These are phyloP conservation scores for Halocaridina rubra DNA, from an alignment of 2,888 invertebrate species.

Conservation along the genomic window DNA sequence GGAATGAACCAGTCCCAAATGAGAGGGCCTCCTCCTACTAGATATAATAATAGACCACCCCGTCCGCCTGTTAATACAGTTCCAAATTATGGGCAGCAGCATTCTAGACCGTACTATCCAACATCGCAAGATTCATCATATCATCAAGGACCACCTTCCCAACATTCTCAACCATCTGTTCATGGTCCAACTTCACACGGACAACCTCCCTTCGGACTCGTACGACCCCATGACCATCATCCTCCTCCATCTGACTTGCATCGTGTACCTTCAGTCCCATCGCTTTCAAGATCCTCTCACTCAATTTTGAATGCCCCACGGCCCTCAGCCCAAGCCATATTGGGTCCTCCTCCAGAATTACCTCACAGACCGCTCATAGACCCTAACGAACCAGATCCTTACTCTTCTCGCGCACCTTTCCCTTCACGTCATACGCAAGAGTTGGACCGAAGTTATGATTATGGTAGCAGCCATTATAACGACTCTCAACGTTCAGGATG, in stretches of 20 bases:
- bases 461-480: not conserved
- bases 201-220: not conserved
- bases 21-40: not conserved
- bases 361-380: not conserved
- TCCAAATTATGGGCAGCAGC: not conserved
- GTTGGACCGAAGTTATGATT: too few species aligned
- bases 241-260: slow-evolving; percentile 7
- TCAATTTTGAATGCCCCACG: not conserved
- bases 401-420: slow-evolving; percentile 5
- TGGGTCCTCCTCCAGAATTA: slow-evolving; percentile 12
- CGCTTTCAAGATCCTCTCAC: not conserved
- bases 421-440: too few species aligned
- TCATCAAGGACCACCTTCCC: not conserved
- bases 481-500: slow-evolving; percentile 13
- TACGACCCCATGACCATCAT: not conserved
- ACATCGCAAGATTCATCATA: not conserved
- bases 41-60: not conserved
- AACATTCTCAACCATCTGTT: not conserved
- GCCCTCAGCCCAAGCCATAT: not conserved
- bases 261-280: not conserved
- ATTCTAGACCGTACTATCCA: not conserved
- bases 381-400: slow-evolving; percentile 7
- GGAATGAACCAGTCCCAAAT: not conserved
- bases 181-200: slow-evolving; percentile 30
- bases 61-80: not conserved